A percentile compares a stretch with the other conserved stretches of the same genome.
phyloP scores from a whole-genome alignment of 2,888 invertebrate genomes.

The Lottia scabra region DNA sequence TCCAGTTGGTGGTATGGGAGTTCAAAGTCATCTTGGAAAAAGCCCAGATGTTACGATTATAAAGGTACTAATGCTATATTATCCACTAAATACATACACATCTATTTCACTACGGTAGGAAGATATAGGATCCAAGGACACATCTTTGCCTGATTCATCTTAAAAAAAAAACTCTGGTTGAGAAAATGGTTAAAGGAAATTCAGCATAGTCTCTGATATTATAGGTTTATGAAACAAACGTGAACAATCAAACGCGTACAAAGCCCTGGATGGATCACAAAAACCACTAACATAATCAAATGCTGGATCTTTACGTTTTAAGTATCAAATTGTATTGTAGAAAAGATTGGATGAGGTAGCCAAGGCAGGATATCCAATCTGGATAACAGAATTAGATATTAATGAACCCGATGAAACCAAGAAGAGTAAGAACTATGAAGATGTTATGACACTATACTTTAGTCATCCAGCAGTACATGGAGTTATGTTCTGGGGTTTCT shows the following conservation, averaged over 20 bases:
- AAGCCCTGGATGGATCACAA: no score
- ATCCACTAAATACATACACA: no score
- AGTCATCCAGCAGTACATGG: slow-evolving; percentile 22
- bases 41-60: slow-evolving; percentile 3
- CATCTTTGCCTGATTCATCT: no score
- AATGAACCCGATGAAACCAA: slow-evolving; percentile 12
- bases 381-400: slow-evolving; percentile 26
- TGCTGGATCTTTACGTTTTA: no score
- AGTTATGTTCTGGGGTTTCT: slow-evolving; percentile 29
- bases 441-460: slow-evolving; percentile 19
- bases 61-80: slow-evolving; percentile 3
- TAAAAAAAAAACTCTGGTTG: no score
- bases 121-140: no score
- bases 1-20: slow-evolving; percentile 21
- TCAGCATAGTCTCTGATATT: no score
- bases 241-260: no score
- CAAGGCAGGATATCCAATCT: slow-evolving; percentile 21
- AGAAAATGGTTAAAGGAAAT: no score
- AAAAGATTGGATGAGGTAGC: slow-evolving; percentile 20
- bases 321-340: neutral
- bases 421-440: slow-evolving; percentile 20
- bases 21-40: slow-evolving; percentile 23
- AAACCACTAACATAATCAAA: no score
- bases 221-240: no score
- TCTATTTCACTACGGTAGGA: no score